A percentile compares a stretch with the other conserved stretches of the same genome.
phyloP scores from a whole-genome alignment of 2,797 vertebrate genomes.

The Lycodopsis pacificus region DNA sequence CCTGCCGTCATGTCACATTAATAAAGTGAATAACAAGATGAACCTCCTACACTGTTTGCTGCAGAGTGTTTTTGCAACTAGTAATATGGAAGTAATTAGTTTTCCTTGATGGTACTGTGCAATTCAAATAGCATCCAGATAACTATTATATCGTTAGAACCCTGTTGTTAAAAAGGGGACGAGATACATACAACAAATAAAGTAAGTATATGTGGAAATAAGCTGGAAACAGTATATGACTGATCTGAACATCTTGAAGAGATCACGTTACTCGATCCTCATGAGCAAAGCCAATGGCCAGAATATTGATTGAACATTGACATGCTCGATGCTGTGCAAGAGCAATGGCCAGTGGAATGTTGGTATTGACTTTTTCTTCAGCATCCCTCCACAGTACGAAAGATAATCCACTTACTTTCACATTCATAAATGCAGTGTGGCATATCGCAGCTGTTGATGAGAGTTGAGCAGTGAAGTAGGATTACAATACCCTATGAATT shows the following conservation, averaged over 20 bases:
- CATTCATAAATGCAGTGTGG: conserved; percentile 22
- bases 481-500: conserved; percentile 22
- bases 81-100: neutral
- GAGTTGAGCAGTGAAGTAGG: neutral
- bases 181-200: neutral
- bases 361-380: neutral
- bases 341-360: neutral
- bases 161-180: neutral
- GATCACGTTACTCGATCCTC: conserved; percentile 1
- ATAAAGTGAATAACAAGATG: conserved; percentile 2
- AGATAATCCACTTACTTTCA: conserved; percentile 2
- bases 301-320: conserved; percentile 29
- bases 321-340: neutral
- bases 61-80: neutral
- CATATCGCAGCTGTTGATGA: conserved; percentile 5
- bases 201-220: neutral
- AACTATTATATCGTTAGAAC: neutral
- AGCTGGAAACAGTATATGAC: neutral
- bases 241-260: neutral
- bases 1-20: conserved; percentile 5
- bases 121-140: neutral
- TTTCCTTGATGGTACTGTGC: neutral
- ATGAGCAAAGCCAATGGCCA: neutral
- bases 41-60: neutral
- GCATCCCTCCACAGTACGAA: conserved; percentile 4